A percentile compares a stretch with the other conserved stretches of the same genome.
phyloP scores from a whole-genome alignment of 2,113 vertebrate genomes.

The Emydura subglobosa region DNA sequence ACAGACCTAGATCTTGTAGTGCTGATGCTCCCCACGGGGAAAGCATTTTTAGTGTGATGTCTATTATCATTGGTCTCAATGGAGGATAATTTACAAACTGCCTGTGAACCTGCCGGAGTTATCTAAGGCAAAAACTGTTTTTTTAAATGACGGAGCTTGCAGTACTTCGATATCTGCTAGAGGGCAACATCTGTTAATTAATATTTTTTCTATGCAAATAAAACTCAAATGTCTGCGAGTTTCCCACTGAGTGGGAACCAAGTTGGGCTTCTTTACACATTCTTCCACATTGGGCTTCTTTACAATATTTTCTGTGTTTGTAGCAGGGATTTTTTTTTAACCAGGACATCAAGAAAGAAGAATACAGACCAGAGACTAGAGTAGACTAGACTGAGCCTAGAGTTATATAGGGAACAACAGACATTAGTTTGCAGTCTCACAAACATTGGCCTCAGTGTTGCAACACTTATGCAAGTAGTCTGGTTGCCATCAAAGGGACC shows the following conservation, averaged over 20 bases:
- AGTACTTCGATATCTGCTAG: constrained; percentile 68
- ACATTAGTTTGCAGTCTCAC: neutral
- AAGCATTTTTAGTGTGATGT: neutral
- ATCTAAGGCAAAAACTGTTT: neutral
- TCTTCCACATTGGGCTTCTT: too few relatives aligned
- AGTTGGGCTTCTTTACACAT: too few relatives aligned
- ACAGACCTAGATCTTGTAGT: neutral
- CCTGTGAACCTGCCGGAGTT: neutral
- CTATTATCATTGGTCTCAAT: neutral
- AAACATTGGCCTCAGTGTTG: neutral
- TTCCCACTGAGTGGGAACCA: too few relatives aligned
- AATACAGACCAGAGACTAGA: neutral
- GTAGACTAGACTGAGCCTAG: neutral
- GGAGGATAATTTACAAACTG: neutral
- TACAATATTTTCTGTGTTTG: neutral
- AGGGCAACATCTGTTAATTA: constrained; percentile 70
- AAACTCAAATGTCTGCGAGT: neutral
- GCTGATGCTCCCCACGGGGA: neutral
- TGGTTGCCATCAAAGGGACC: rapidly evolving
- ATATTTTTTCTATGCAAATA: neutral
- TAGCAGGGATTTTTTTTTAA: neutral
- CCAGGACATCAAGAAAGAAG: neutral
- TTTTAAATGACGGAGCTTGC: constrained; percentile 24
- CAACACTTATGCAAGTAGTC: neutral
- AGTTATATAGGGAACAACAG: neutral